Conservation (phyloP, 2,797 vertebrate species). For the Anguilla pacifica region DNA sequence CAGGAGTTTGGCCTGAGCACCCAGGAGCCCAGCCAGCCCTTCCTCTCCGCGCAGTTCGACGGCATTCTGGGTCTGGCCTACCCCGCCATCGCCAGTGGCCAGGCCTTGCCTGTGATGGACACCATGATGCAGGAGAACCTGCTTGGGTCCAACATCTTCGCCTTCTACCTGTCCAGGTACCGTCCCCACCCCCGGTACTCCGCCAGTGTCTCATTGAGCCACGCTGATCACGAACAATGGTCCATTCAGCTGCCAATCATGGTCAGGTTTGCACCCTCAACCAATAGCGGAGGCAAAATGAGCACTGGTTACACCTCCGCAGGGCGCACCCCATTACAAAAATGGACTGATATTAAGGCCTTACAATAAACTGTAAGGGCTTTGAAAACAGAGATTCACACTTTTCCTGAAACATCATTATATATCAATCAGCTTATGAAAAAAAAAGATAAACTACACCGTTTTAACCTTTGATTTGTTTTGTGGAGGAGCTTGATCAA, state of each 20-base stretch:
- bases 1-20: constrained; percentile 78
- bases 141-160: constrained; percentile 66
- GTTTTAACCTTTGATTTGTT: not conserved
- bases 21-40: constrained; percentile 65
- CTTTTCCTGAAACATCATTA: not conserved
- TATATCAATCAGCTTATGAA: not conserved
- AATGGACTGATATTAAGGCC: not conserved
- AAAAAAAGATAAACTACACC: not conserved
- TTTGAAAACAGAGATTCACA: not conserved
- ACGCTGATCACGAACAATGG: not conserved
- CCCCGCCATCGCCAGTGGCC: constrained; percentile 62
- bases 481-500: not conserved
- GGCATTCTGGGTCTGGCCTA: constrained; percentile 77
- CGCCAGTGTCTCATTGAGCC: not conserved
- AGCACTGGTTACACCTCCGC: not conserved
- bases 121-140: constrained; percentile 68
- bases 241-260: not conserved
- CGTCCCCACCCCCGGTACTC: not conserved
- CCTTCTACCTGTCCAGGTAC: constrained; percentile 76
- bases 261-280: not conserved
- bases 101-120: constrained; percentile 60
- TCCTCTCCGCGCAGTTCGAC: constrained; percentile 70
- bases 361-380: not conserved
- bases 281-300: not conserved
- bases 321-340: not conserved